Conservation (phyloP, 2,113 vertebrate genomes). For the Dendrocopos noguchii region DNA sequence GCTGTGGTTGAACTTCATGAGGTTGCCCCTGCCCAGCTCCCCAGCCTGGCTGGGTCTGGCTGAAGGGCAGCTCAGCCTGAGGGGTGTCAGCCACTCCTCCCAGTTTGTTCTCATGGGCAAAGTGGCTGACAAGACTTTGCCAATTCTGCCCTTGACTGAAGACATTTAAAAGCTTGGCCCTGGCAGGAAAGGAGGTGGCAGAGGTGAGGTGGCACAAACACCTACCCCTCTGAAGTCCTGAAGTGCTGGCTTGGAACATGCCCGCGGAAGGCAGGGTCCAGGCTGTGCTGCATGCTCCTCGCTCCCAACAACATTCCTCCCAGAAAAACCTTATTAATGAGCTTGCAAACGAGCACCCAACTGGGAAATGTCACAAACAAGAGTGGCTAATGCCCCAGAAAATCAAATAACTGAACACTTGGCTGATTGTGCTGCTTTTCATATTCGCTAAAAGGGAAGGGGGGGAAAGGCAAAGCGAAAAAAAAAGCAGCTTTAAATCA, state of each 20-base stretch:
- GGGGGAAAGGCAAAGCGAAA: not conserved
- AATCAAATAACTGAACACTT: constrained; percentile 82
- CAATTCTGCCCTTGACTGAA: not conserved
- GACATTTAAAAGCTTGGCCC: not conserved
- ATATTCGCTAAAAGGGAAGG: constrained; percentile 63
- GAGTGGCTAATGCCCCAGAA: constrained; percentile 83
- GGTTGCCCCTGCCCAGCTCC: too few relatives aligned
- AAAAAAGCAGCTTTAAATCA: constrained; percentile 65
- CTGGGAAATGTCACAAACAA: constrained; percentile 84
- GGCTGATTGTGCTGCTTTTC: constrained; percentile 74
- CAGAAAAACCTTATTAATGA: constrained; percentile 81
- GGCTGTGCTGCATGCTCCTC: not conserved
- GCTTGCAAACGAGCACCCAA: constrained; percentile 82
- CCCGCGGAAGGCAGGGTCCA: constrained; percentile 10
- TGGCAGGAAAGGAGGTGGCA: not conserved
- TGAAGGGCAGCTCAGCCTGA: too few relatives aligned
- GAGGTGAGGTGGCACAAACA: not conserved
- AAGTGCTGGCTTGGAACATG: not conserved
- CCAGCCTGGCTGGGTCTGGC: too few relatives aligned
- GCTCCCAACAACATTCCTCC: constrained; percentile 59
- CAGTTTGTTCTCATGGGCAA: too few relatives aligned
- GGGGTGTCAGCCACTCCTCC: too few relatives aligned
- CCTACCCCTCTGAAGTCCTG: constrained; percentile 2
- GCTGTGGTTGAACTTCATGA: too few relatives aligned
- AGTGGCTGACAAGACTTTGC: not conserved